Conservation (phyloP, 2,797 vertebrate genomes). For the Lepilemur septentrionalis region DNA sequence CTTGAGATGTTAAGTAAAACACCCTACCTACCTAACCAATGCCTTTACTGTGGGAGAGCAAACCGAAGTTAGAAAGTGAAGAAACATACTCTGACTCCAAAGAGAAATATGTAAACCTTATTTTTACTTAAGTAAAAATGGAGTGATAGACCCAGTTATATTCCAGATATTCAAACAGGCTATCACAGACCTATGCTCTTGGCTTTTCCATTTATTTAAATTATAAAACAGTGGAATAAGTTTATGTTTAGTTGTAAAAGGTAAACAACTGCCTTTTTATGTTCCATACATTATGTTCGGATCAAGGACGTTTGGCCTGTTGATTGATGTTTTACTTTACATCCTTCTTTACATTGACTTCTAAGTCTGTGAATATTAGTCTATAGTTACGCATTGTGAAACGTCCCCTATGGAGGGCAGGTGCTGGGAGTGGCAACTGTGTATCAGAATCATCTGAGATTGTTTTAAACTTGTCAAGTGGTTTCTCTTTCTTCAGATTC, state of each 20-base stretch:
- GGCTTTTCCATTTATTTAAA: background rate
- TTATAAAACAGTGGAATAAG: background rate
- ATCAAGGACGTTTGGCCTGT: background rate
- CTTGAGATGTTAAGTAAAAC: background rate
- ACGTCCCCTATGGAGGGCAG: too few relatives aligned
- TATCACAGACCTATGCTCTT: background rate
- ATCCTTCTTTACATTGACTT: background rate
- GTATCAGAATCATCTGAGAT: background rate
- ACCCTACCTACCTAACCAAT: background rate
- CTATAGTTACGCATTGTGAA: background rate
- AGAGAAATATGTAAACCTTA: background rate
- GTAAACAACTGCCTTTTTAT: background rate
- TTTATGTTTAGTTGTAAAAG: background rate
- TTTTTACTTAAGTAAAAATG: background rate
- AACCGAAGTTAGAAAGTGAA: background rate
- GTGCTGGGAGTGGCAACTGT: background rate
- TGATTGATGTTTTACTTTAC: too few relatives aligned
- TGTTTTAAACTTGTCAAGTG: background rate
- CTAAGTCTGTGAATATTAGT: background rate
- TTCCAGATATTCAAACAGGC: background rate
- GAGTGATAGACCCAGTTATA: background rate
- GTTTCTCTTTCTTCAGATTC: background rate
- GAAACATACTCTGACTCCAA: background rate
- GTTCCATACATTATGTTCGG: background rate
- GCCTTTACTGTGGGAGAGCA: background rate